Evolutionary conservation across 2,113 vertebrate species (phyloP).

Genomic region (Rhynchomys soricoides): DNA sequence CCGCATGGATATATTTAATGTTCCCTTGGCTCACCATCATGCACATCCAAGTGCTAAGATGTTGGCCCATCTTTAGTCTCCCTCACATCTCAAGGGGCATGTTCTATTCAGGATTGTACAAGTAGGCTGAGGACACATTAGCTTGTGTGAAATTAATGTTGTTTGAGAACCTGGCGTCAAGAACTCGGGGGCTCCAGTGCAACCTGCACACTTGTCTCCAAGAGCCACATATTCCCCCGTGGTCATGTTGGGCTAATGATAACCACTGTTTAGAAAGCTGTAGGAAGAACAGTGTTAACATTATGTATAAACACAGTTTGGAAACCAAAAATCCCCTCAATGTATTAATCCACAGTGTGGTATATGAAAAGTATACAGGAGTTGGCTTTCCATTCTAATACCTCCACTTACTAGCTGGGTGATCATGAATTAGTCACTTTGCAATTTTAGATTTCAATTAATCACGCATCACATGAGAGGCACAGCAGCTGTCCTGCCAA

Average conservation of each 20-base stretch:
- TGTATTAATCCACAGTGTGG: slow-evolving; percentile 31
- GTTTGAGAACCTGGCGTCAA: background rate
- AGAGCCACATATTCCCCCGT: background rate
- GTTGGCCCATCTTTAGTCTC: background rate
- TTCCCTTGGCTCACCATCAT: background rate
- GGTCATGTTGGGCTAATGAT: background rate
- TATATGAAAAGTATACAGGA: slow-evolving; percentile 38
- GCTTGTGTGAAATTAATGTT: background rate
- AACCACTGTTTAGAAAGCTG: slow-evolving; percentile 22
- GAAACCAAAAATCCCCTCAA: slow-evolving; percentile 15
- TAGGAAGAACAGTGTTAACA: background rate
- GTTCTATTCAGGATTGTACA: background rate
- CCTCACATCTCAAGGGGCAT: background rate
- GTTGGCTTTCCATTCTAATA: slow-evolving; percentile 43
- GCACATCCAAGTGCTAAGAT: background rate
- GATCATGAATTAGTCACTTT: slow-evolving; percentile 66
- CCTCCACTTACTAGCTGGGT: background rate
- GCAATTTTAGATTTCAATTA: slow-evolving; percentile 70
- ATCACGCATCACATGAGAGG: slow-evolving; percentile 64
- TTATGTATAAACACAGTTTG: slow-evolving; percentile 1
- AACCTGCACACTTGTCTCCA: background rate
- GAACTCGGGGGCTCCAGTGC: background rate
- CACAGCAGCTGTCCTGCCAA: slow-evolving; percentile 53
- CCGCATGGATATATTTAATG: background rate
- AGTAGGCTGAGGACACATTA: background rate